Conservation (phyloP, 2,888 invertebrate species). For the Troglohyphantes excavatus region DNA sequence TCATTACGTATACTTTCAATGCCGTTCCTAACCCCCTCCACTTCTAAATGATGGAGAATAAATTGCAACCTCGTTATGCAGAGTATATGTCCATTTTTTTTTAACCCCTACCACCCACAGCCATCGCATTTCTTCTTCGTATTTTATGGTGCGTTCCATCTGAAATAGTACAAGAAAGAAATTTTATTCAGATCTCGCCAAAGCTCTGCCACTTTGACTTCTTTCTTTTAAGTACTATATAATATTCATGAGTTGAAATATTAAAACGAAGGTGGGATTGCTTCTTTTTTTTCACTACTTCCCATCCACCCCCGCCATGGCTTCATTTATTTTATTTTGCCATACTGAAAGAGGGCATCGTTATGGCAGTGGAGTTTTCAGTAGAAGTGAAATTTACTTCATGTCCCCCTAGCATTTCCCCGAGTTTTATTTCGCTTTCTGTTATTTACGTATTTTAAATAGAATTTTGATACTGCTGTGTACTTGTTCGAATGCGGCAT, state of each 20-base stretch:
- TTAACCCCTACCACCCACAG: slow-evolving; percentile 8
- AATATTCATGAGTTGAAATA: slow-evolving; percentile 62
- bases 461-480: slow-evolving; percentile 7
- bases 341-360: slow-evolving; percentile 18
- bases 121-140: slow-evolving; percentile 21
- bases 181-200: slow-evolving; percentile 27
- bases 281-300: slow-evolving; percentile 3
- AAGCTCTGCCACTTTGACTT: background rate
- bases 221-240: slow-evolving; percentile 52
- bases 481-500: slow-evolving; percentile 3
- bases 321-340: slow-evolving; percentile 31
- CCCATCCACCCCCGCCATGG: background rate
- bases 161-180: slow-evolving; percentile 1
- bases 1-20: slow-evolving; percentile 27
- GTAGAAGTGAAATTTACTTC: background rate
- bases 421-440: slow-evolving; percentile 15
- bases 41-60: slow-evolving; percentile 41
- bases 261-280: slow-evolving; percentile 49
- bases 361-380: slow-evolving; percentile 39
- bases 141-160: slow-evolving; percentile 45
- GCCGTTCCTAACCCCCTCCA: background rate
- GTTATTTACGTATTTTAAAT: slow-evolving; percentile 12
- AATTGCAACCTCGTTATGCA: slow-evolving; percentile 48
- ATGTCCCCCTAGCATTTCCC: background rate
- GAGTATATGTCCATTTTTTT: slow-evolving; percentile 47